Conservation (phyloP, 2,113 vertebrate genomes). For the Lathamus discolor region DNA sequence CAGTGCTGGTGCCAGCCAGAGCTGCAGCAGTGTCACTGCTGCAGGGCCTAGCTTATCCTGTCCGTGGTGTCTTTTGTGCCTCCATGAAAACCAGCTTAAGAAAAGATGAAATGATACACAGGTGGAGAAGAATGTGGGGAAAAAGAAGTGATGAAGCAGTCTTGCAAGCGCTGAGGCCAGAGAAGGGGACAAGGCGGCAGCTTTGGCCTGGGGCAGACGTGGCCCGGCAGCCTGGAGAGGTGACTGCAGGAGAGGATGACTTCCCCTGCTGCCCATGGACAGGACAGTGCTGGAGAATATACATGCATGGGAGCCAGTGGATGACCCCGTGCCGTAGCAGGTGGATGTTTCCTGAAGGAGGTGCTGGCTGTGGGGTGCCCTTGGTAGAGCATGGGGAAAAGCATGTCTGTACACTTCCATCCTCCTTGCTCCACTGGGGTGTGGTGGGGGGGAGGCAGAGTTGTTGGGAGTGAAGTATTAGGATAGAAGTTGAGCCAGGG, state of each 20-base stretch:
- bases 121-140: neutral
- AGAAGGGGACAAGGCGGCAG: neutral
- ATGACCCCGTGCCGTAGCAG: fast-evolving
- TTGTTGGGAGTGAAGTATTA: neutral
- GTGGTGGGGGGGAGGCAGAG: no score
- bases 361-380: neutral
- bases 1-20: neutral
- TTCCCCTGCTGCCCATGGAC: neutral
- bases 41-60: neutral
- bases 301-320: fast-evolving
- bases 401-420: fast-evolving
- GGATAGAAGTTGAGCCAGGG: neutral
- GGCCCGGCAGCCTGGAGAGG: neutral
- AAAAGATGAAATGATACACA: neutral
- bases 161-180: fast-evolving
- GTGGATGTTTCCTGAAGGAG: neutral
- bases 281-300: neutral
- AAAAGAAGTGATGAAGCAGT: fast-evolving
- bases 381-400: neutral
- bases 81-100: neutral
- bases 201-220: fast-evolving
- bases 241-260: fast-evolving
- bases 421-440: fast-evolving
- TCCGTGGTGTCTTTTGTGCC: neutral
- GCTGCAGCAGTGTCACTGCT: fast-evolving